Percentiles rank a stretch among this genome's conserved stretches.
Evolutionary conservation across 2,888 invertebrate genomes (phyloP).

Genomic region (Prosapia bicincta): DNA sequence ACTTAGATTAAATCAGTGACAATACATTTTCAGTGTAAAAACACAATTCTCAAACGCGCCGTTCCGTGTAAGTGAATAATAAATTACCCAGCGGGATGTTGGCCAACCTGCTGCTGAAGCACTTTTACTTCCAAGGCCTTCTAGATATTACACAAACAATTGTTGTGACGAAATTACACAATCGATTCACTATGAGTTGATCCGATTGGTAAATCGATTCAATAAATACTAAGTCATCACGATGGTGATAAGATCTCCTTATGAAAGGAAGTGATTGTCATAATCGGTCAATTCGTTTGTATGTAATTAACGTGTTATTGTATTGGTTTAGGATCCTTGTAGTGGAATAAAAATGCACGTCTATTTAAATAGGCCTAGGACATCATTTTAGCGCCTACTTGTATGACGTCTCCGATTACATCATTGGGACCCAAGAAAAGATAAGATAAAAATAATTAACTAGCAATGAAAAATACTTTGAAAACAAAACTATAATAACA

Average conservation of each 20-base stretch:
- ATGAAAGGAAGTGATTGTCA: neutral
- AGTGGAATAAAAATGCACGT: too few relatives aligned
- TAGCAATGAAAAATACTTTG: too few relatives aligned
- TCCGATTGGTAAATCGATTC: neutral
- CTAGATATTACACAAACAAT: neutral
- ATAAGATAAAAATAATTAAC: too few relatives aligned
- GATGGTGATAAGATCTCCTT: neutral
- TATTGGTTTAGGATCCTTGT: too few relatives aligned
- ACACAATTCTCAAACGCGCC: neutral
- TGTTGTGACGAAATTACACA: neutral
- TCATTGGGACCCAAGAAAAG: too few relatives aligned
- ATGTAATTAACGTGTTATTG: too few relatives aligned
- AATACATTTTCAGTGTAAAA: neutral
- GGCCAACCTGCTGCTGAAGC: neutral
- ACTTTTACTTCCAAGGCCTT: slow-evolving; percentile 2
- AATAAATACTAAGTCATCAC: neutral
- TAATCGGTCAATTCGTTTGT: too few relatives aligned
- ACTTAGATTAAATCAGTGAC: neutral
- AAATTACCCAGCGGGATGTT: neutral
- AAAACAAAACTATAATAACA: too few relatives aligned
- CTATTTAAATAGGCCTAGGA: too few relatives aligned
- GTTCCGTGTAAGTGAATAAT: neutral
- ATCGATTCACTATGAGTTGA: neutral
- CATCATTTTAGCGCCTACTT: too few relatives aligned
- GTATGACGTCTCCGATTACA: too few relatives aligned